A percentile compares a stretch with the other conserved stretches of the same genome.
Evolutionary conservation across 2,888 invertebrate genomes (phyloP).

Genomic region (Yponomeuta cagnagella): DNA sequence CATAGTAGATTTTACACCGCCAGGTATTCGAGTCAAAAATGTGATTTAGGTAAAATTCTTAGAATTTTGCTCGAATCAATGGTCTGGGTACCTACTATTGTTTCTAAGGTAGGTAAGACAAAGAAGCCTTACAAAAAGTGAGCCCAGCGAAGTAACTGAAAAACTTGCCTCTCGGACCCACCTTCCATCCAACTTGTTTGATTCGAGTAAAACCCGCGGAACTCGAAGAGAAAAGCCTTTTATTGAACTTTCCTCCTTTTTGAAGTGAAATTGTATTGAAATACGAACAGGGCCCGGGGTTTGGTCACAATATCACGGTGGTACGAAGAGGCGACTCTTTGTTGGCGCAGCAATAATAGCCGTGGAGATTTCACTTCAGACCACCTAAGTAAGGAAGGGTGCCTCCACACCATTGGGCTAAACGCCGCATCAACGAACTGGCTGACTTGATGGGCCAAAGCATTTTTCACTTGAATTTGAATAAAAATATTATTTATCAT

Average conservation of each 20-base stretch:
- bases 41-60: too few species aligned
- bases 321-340: constrained; percentile 30
- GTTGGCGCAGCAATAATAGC: constrained; percentile 53
- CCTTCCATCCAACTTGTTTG: constrained; percentile 1
- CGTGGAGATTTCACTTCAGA: constrained; percentile 43
- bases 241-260: constrained; percentile 24
- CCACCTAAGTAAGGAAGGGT: constrained; percentile 25
- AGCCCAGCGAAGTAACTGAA: background rate
- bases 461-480: too few species aligned
- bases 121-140: background rate
- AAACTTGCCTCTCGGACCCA: background rate
- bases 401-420: too few species aligned
- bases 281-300: constrained; percentile 31
- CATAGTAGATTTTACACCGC: too few species aligned
- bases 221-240: constrained; percentile 12
- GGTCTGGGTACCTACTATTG: background rate
- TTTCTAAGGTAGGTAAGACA: background rate
- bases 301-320: constrained; percentile 36
- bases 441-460: too few species aligned
- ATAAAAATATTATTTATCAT: too few species aligned
- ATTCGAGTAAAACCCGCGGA: constrained; percentile 3
- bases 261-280: constrained; percentile 42
- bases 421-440: too few species aligned
- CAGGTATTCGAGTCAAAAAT: too few species aligned
- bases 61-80: too few species aligned